Evolutionary conservation across 2,113 vertebrate species (phyloP), one percentile per base, ranked within the genome.

Genomic region (Pedetes capensis): DNA sequence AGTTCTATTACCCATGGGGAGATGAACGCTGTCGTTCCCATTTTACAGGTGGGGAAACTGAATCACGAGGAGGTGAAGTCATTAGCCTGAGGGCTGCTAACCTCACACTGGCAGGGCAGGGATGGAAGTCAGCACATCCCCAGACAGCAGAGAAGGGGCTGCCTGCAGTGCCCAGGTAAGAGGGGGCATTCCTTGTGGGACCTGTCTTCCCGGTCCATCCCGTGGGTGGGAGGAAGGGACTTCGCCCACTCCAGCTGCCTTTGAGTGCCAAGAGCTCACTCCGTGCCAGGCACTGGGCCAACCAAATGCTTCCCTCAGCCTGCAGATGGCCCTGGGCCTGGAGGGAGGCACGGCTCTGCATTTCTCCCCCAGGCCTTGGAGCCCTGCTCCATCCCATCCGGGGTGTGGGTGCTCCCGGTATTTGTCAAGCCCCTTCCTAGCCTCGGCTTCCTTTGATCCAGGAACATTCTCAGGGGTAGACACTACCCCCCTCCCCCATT

Each of bases 111-210:
- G 79, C 53, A 72, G 72, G 84, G 88, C 61, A 5, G 25, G 53
- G 82, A n/a, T 17, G 20, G 22, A 51, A n/a, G n/a, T 47, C 71
- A 89, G 76, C 22, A 44, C 23, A 25, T 32, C 87, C 23, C 39
- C 39, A 42, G 83, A 13, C 18, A 37, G 29, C 22, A 0, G 44
- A 53, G 66, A 51, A 68, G 42, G 53, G 44, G 59, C 37, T 89
- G 55, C 42, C 78, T 72, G 66, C 1, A 17, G 71, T n/a, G 47
- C 71, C 34, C 83, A 79, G 90, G 17, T 42, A 83, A 82, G 17
- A 34, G 29, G 27, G 37, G 25, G 25, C 0, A 0, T 42, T 18
- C 61, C 49, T 25, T 3, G 0, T 0, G 3, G 76, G 0, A 2
- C 47, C 89, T 17, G 47, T 47, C 74, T 93, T 64, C 39, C 88